A percentile compares a stretch with the other conserved stretches of the same genome.
Evolutionary conservation across 2,888 invertebrate genomes (phyloP).

Genomic region (Myopa testacea): DNA sequence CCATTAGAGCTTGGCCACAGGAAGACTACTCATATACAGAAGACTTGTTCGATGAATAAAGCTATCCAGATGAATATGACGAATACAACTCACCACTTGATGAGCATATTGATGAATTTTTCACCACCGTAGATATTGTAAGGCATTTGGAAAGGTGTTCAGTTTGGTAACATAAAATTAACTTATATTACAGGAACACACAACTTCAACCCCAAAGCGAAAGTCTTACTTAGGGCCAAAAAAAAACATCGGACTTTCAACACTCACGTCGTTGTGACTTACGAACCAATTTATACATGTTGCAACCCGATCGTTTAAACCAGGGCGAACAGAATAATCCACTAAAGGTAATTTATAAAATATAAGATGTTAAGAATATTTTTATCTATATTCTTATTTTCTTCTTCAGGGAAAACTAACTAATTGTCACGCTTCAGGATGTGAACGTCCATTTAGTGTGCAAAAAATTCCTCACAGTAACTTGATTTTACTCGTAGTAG

Average conservation of each 20-base stretch:
- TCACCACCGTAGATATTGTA: slow-evolving; percentile 66
- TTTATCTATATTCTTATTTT: neutral
- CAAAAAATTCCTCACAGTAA: slow-evolving; percentile 93
- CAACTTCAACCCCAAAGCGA: slow-evolving; percentile 64
- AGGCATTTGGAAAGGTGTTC: slow-evolving; percentile 20
- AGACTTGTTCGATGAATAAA: slow-evolving; percentile 63
- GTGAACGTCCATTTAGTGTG: slow-evolving; percentile 92
- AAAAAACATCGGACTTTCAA: slow-evolving; percentile 71
- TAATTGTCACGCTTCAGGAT: slow-evolving; percentile 88
- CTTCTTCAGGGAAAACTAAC: slow-evolving; percentile 78
- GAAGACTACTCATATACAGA: slow-evolving; percentile 65
- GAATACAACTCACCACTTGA: slow-evolving; percentile 64
- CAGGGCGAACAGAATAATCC: slow-evolving; percentile 84
- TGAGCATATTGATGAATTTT: slow-evolving; percentile 65
- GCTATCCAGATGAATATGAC: slow-evolving; percentile 66
- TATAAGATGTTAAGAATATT: neutral
- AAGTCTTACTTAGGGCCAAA: slow-evolving; percentile 62
- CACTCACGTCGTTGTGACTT: slow-evolving; percentile 86
- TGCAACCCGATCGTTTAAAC: slow-evolving; percentile 84
- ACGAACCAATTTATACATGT: slow-evolving; percentile 85
- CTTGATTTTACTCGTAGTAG: slow-evolving; percentile 87
- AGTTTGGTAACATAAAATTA: neutral
- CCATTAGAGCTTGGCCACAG: slow-evolving; percentile 65
- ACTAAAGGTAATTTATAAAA: slow-evolving; percentile 71
- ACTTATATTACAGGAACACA: slow-evolving; percentile 58